phyloP scores from a whole-genome alignment of 2,113 vertebrate species.

The Mustelus asterias region DNA sequence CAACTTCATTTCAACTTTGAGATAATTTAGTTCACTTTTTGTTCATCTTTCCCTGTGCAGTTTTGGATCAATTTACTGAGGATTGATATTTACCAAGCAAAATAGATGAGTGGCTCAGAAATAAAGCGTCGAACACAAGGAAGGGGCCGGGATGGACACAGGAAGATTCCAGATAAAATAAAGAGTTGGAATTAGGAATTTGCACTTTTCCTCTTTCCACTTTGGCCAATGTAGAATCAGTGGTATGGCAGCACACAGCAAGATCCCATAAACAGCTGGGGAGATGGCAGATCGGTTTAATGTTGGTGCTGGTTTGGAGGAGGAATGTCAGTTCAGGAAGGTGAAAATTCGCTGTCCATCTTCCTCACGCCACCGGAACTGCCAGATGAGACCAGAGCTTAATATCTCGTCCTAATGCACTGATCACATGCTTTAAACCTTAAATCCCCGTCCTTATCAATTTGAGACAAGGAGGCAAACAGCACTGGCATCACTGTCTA shows the following conservation, averaged over 20 bases:
- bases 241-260: not conserved
- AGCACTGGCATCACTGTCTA: too few relatives aligned
- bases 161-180: not conserved
- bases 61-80: not conserved
- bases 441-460: not conserved
- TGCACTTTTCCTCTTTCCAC: too few relatives aligned
- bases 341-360: not conserved
- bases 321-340: not conserved
- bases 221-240: too few relatives aligned
- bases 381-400: not conserved
- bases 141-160: not conserved
- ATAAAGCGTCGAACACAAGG: not conserved
- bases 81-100: not conserved
- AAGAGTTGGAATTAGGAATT: not conserved
- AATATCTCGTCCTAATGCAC: not conserved
- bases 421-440: not conserved
- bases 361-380: not conserved
- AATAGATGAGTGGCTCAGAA: not conserved
- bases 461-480: not conserved
- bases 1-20: not conserved
- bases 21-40: not conserved
- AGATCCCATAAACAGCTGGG: not conserved
- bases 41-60: too few relatives aligned
- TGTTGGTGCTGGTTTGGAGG: not conserved
- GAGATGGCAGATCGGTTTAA: not conserved